Evolutionary conservation across 2,113 vertebrate species (phyloP).

Genomic region (Urocolius indicus): DNA sequence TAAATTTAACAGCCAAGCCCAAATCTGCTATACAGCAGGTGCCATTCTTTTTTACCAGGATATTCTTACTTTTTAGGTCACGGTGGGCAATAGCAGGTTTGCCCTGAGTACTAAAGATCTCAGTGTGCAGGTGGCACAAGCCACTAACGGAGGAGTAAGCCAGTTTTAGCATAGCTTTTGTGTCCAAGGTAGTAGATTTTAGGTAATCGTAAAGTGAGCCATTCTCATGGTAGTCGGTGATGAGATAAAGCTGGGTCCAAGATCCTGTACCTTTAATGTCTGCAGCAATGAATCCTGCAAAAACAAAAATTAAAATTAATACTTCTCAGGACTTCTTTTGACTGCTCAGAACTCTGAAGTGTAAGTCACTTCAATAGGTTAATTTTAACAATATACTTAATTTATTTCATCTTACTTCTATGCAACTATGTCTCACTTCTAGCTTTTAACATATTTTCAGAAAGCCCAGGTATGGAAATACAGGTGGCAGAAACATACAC

Average conservation of each 20-base stretch:
- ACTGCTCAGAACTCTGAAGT: neutral
- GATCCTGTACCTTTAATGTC: conserved; percentile 98
- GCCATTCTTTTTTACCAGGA: conserved; percentile 96
- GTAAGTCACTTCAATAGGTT: neutral
- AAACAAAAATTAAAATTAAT: neutral
- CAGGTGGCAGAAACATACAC: neutral
- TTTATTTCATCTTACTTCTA: neutral
- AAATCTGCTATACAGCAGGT: conserved; percentile 96
- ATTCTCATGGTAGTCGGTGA: conserved; percentile 96
- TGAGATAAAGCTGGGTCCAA: conserved; percentile 96
- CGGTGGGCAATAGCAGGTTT: conserved; percentile 97
- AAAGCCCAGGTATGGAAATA: neutral
- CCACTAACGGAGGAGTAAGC: conserved; percentile 93
- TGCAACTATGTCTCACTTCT: neutral
- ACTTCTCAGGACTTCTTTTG: neutral
- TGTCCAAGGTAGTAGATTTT: conserved; percentile 93
- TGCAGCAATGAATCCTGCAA: conserved; percentile 93
- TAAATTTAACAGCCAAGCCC: conserved; percentile 95
- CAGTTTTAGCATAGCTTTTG: conserved; percentile 90
- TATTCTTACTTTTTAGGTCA: conserved; percentile 98
- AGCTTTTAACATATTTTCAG: neutral
- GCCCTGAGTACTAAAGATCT: conserved; percentile 97
- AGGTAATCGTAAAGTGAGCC: conserved; percentile 97
- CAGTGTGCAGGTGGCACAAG: conserved; percentile 94
- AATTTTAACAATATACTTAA: neutral